Conservation (phyloP, 2,113 vertebrate species). For the Istiophorus platypterus region DNA sequence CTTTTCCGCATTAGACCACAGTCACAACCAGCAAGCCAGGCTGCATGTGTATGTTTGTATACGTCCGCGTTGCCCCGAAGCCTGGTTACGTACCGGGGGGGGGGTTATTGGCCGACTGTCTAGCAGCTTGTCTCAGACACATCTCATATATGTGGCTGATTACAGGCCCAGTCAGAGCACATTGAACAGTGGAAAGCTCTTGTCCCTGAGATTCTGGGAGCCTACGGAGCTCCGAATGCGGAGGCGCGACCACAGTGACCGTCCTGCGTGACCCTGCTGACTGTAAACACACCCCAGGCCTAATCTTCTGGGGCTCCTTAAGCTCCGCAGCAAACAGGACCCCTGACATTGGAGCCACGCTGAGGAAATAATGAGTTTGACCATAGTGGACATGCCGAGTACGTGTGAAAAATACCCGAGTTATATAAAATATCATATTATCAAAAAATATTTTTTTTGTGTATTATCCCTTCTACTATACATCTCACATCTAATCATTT, state of each 20-base stretch:
- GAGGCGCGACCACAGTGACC: slow-evolving; percentile 4
- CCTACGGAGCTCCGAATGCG: not conserved
- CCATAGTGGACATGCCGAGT: not conserved
- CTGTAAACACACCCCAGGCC: slow-evolving; percentile 44
- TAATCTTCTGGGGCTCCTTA: slow-evolving; percentile 36
- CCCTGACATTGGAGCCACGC: slow-evolving; percentile 47
- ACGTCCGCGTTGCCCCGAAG: slow-evolving; percentile 37
- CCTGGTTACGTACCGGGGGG: slow-evolving; percentile 28
- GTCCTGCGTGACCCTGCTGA: slow-evolving; percentile 40
- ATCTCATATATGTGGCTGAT: slow-evolving; percentile 58
- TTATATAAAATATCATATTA: not conserved
- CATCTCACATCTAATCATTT: not conserved
- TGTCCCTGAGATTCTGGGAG: slow-evolving; percentile 13
- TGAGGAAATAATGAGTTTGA: slow-evolving; percentile 49
- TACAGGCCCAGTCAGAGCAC: slow-evolving; percentile 58
- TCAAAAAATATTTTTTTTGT: not conserved
- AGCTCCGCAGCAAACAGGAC: slow-evolving; percentile 53
- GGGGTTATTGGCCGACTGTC: slow-evolving; percentile 27
- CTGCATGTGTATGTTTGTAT: slow-evolving; percentile 39
- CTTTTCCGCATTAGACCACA: slow-evolving; percentile 57
- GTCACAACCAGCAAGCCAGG: slow-evolving; percentile 38
- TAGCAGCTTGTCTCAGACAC: slow-evolving; percentile 59
- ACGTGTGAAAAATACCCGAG: slow-evolving; percentile 18
- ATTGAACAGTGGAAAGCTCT: slow-evolving; percentile 35
- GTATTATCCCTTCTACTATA: not conserved